Conservation (phyloP, 2,797 vertebrate genomes). For the Eutrigla gurnardus region DNA sequence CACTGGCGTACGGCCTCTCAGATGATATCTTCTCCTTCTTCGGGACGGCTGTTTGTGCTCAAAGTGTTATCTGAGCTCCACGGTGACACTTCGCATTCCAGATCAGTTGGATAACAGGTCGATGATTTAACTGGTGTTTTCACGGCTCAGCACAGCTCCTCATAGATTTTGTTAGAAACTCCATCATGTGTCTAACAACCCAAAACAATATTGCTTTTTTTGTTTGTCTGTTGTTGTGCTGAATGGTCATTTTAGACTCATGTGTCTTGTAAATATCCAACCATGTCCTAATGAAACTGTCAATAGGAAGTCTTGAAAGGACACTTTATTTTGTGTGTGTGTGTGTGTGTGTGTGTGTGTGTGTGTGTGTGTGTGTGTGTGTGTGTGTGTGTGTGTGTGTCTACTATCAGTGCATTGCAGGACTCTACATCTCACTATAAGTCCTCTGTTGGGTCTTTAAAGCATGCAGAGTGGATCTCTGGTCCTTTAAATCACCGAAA, state of each 20-base stretch:
- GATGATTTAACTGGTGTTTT: slow-evolving; percentile 45
- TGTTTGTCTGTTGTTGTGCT: neutral
- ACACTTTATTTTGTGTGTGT: neutral
- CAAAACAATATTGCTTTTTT: slow-evolving; percentile 24
- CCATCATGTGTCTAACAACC: slow-evolving; percentile 28
- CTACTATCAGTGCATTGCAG: neutral
- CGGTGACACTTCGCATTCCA: slow-evolving; percentile 2
- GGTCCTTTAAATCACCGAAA: slow-evolving; percentile 28
- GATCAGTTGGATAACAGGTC: slow-evolving; percentile 15
- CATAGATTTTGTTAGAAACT: slow-evolving; percentile 64
- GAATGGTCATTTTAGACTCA: slow-evolving; percentile 33
- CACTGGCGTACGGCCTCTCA: neutral
- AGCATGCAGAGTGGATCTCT: slow-evolving; percentile 19
- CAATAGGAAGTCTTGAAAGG: slow-evolving; percentile 10
- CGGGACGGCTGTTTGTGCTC: neutral
- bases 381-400: neutral
- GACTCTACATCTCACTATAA: neutral
- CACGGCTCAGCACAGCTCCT: slow-evolving; percentile 55
- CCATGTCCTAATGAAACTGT: slow-evolving; percentile 20
- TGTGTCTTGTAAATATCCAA: slow-evolving; percentile 21
- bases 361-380: neutral
- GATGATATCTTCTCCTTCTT: neutral
- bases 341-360: neutral
- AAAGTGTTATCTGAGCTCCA: neutral
- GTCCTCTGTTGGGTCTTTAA: slow-evolving; percentile 4